These are phyloP conservation scores for Brachyptera risi DNA, from an alignment of 2,888 invertebrate species.

Conservation along the genomic window DNA sequence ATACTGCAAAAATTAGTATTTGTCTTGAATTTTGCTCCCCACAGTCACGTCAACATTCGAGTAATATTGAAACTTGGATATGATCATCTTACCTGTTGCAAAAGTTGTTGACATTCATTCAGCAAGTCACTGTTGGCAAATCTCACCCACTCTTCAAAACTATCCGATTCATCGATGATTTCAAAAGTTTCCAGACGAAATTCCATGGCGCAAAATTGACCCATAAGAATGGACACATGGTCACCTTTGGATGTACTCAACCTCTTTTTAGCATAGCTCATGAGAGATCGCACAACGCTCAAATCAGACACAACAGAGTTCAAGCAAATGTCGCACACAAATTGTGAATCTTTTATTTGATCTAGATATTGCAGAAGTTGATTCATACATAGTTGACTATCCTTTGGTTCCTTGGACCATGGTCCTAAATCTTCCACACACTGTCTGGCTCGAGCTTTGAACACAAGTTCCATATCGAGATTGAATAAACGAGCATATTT, in stretches of 20 bases:
- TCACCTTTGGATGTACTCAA: conserved; percentile 34
- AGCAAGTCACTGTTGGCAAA: conserved; percentile 46
- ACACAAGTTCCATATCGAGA: conserved; percentile 44
- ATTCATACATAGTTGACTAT: conserved; percentile 39
- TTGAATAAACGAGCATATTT: conserved; percentile 46
- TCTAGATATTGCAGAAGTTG: conserved; percentile 44
- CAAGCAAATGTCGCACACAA: conserved; percentile 47
- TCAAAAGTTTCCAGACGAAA: conserved; percentile 47
- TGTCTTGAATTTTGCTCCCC: background rate
- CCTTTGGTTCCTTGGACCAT: conserved; percentile 35
- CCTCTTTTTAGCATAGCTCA: conserved; percentile 42
- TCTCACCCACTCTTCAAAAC: conserved; percentile 44
- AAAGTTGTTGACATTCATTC: conserved; percentile 42
- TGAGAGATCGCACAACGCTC: conserved; percentile 39
- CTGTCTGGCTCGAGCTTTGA: conserved; percentile 46
- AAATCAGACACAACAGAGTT: conserved; percentile 42
- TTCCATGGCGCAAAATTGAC: conserved; percentile 36
- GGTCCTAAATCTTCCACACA: conserved; percentile 42
- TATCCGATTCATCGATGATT: conserved; percentile 38
- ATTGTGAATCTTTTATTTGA: conserved; percentile 45
- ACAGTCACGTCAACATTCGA: background rate
- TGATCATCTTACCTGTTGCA: conserved; percentile 45
- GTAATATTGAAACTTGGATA: no score
- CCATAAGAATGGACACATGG: conserved; percentile 31
- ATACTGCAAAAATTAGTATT: no score